phyloP scores from a whole-genome alignment of 2,797 vertebrate species.

The Notamacropus eugenii region DNA sequence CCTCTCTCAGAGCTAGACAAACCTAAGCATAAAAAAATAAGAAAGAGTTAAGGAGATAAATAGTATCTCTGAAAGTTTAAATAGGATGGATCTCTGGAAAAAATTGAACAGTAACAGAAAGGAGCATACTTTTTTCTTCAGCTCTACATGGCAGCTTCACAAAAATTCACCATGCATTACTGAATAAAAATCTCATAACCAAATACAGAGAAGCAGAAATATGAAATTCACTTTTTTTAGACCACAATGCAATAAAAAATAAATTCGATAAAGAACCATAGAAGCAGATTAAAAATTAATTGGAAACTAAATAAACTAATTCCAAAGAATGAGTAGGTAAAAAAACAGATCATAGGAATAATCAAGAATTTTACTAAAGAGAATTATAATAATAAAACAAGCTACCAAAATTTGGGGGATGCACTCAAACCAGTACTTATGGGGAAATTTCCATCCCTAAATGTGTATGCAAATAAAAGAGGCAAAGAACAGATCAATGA shows the following conservation, averaged over 20 bases:
- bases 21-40: background rate
- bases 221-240: background rate
- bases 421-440: background rate
- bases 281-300: background rate
- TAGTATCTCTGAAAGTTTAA: background rate
- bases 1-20: background rate
- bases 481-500: too few species aligned
- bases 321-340: background rate
- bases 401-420: background rate
- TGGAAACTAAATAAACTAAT: background rate
- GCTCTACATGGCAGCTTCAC: background rate
- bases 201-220: background rate
- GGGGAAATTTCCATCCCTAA: background rate
- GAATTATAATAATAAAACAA: background rate
- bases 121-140: background rate
- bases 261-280: background rate
- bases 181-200: background rate
- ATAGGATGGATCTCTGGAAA: background rate
- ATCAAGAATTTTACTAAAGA: background rate
- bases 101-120: background rate
- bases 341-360: background rate
- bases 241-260: background rate
- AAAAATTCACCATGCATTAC: background rate
- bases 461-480: background rate
- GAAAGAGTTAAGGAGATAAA: background rate